Evolutionary conservation across 2,888 invertebrate species (phyloP), one percentile per base, ranked within the genome.

Genomic region (Plebejus argus): DNA sequence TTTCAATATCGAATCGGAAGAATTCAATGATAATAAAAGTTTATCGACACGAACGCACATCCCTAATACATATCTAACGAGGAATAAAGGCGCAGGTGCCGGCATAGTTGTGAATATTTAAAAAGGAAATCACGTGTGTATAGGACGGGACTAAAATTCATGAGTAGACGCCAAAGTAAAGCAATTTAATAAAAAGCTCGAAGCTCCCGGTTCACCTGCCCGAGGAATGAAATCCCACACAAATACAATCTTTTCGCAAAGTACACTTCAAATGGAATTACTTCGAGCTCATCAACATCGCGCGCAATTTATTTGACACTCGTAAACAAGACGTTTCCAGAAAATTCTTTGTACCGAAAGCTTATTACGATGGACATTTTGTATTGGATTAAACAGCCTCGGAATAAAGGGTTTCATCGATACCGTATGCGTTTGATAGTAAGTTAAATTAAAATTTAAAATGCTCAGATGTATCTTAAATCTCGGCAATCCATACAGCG

Each of bases 101-200:
- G 79, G 81, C 81, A 80, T 79, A 79, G 80, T 78, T 76, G 79
- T 81, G 81, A 82, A 82, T 82, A 82, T 83, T 82, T 82, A 81
- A 83, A 79, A 77, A 76, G 79, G 76, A 81, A 83, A 82, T 81
- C 80, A 80, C 79, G 80, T 79, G 79, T 71, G 66, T 49, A 53
- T 28, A 49, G 77, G 53, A 76, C 76, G 78, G 76, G 77, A 71
- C 78, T 76, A 78, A 78, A 79, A 84, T 85, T 82, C 85, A 83
- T 81, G 83, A 84, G 81, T 23, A 66, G 66, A 66, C 74, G 53
- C 45, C 45, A 23, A 53, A 76, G 80, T 79, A 82, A 83, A 85
- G 87, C 88, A 88, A 89, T 90, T 89, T 88, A 86, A 88, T 88
- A 89, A 89, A 88, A 86, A 87, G 85, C 86, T 82, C 78, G 79